Base-by-base conservation (phyloP, 2,113 vertebrate species). In the Dasyurus viverrinus region DNA sequence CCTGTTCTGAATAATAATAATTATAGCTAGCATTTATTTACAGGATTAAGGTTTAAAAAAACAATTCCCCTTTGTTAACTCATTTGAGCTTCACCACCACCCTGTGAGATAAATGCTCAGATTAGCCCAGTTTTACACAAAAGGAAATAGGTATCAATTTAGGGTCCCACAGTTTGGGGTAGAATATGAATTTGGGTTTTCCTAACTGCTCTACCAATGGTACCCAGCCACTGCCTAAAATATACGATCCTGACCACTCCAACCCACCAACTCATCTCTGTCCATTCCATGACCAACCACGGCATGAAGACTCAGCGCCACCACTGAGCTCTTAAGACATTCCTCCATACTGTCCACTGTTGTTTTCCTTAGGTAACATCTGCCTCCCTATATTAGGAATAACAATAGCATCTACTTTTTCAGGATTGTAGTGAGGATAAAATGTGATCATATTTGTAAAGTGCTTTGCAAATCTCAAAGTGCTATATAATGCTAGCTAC, bases 231-330 rank as follows among this genome's bases (percentile, higher is more conserved):
- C 68, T 84, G 68, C 16, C 68, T n/a, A 42, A n/a, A 42, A 42
- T 68, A 42, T 84, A 23, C 7, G 7, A 22, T 42, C 68, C 68
- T 84, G 7, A 23, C n/a, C 68, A n/a, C 8, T 84, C 68, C 16
- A 42, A 4, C 60, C 36, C 60, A 76, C 30, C 36, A n/a, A 1
- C 7, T 7, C n/a, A 84, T 42, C n/a, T 0, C 8, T 42, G 7
- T 42, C 36, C 68, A 42, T 42, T 76, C 60, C 23, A 0, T 2
- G 7, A 42, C 60, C 60, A 68, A 36, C 12, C 1, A 16, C 16
- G 36, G 12, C 30, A 68, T 0, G 2, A 22, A 84, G 16, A 0
- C 0, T 5, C 12, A 14, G 5, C 30, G 14, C 16, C 4, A 76
- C 14, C 60, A n/a, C 60, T 3, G 16, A 76, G 14, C 60, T n/a